A percentile compares a stretch with the other conserved stretches of the same genome.
These are phyloP conservation scores for Sphaerophoria taeniata DNA, from an alignment of 2,888 invertebrate genomes.

Conservation along the genomic window DNA sequence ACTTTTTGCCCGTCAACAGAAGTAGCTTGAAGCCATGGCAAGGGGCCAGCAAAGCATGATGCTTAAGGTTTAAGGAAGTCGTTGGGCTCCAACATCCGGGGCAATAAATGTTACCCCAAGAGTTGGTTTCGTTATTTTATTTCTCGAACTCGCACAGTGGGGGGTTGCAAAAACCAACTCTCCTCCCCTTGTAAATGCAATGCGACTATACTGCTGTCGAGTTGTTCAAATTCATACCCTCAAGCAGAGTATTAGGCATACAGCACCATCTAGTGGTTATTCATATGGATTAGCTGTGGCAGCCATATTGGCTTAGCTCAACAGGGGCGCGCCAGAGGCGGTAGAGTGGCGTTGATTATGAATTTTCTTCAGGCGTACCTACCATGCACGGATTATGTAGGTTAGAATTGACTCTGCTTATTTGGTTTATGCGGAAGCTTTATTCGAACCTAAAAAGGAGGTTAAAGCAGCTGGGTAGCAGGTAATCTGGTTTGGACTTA, in stretches of 20 bases:
- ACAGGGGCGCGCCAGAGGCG: too few species aligned
- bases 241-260: too few species aligned
- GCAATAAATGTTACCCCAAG: constrained; percentile 35
- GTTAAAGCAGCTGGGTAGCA: constrained; percentile 4
- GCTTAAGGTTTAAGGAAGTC: constrained; percentile 29
- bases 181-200: too few species aligned
- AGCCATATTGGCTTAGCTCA: constrained; percentile 29
- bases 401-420: background rate
- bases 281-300: constrained; percentile 55
- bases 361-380: constrained; percentile 22
- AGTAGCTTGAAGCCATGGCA: background rate
- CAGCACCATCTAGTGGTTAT: constrained; percentile 14
- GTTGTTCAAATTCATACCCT: too few species aligned
- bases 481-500: constrained; percentile 48
- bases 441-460: constrained; percentile 39
- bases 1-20: constrained; percentile 24
- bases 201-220: too few species aligned
- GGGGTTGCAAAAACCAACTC: constrained; percentile 28
- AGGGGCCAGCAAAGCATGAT: constrained; percentile 22
- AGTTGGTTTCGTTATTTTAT: constrained; percentile 6
- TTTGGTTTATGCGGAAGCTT: constrained; percentile 12
- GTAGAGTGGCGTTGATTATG: constrained; percentile 13
- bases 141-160: background rate
- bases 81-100: constrained; percentile 26
- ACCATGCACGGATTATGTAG: constrained; percentile 43